A percentile compares a stretch with the other conserved stretches of the same genome.
phyloP scores from a whole-genome alignment of 2,113 vertebrate genomes.

The Triplophysa dalaica region DNA sequence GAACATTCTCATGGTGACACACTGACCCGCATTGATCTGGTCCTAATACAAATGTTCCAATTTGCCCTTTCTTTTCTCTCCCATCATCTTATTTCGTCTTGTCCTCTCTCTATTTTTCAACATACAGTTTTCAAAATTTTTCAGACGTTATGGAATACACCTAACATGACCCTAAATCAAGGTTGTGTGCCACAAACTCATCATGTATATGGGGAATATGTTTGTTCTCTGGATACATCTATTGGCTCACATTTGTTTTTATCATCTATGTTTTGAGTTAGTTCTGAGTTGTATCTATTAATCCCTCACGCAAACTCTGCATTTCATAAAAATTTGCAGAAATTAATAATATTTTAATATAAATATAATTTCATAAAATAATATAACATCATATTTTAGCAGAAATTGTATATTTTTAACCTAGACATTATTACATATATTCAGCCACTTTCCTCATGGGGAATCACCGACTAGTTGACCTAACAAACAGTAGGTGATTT shows the following conservation, averaged over 20 bases:
- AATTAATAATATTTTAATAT: no score
- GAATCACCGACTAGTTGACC: no score
- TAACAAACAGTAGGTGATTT: no score
- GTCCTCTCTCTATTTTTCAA: not conserved
- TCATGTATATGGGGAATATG: no score
- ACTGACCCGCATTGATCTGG: constrained; percentile 1
- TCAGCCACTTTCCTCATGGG: no score
- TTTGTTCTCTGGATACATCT: not conserved
- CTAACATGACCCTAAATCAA: not conserved
- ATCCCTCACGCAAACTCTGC: no score
- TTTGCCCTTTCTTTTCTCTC: not conserved
- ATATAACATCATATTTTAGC: no score
- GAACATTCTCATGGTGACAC: not conserved
- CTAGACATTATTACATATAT: no score
- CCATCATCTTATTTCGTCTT: not conserved
- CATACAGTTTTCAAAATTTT: not conserved
- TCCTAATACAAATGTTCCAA: not conserved
- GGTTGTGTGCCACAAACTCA: not conserved
- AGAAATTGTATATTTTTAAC: no score
- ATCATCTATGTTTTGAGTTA: not conserved
- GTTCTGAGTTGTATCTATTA: no score
- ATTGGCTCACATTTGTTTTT: not conserved
- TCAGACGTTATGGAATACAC: not conserved
- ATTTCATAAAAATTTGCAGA: no score
- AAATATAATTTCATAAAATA: no score